Evolutionary conservation across 2,888 invertebrate genomes (phyloP), one percentile per base, ranked within the genome.

Genomic region (Neoaliturus tenellus): DNA sequence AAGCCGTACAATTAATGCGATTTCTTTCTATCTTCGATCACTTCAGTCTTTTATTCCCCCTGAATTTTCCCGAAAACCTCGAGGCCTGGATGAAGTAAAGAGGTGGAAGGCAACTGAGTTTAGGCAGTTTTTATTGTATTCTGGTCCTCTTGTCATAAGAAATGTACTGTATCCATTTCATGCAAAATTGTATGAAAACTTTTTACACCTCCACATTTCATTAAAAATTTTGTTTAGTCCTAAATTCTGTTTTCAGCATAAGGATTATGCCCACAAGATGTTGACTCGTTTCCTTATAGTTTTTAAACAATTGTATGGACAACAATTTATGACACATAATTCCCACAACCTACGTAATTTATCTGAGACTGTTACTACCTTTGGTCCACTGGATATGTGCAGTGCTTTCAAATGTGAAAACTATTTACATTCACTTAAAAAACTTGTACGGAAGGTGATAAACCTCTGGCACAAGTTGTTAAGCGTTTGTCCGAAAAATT

Each of bases 51-150:
- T 31, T 20, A 78, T 78, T 3, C 80, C 80, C 28, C 5, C n/a
- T 10, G 80, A 80, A 31, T 80, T 80, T 51, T 17, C 5, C 14
- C 48, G 80, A 14, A 58, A 62, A 25, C 62, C 81, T 28, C 67
- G 81, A 10, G 23, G 67, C 12, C 41, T 81, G n/a, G 81, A 81
- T 17, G 67, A 81, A n/a, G 23, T 81, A 12, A 81, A 51, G 23
- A 17, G 81, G 12, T 81, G 81, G 81, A 81, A 81, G 23, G 81
- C 81, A 8, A 81, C 81, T 8, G 81, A 81, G 44, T 67, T 81
- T 10, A 33, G 81, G 3, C 62, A 62, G 39, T 81, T 81, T 25
- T 62, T 81, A 6, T 67, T 81, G 67, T 81, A 81, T 62, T 67
- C 62, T 23, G 81, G 81, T 23, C 81, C 67, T 23, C 35, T 62